phyloP scores from a whole-genome alignment of 2,888 invertebrate species.

The Troides helena region DNA sequence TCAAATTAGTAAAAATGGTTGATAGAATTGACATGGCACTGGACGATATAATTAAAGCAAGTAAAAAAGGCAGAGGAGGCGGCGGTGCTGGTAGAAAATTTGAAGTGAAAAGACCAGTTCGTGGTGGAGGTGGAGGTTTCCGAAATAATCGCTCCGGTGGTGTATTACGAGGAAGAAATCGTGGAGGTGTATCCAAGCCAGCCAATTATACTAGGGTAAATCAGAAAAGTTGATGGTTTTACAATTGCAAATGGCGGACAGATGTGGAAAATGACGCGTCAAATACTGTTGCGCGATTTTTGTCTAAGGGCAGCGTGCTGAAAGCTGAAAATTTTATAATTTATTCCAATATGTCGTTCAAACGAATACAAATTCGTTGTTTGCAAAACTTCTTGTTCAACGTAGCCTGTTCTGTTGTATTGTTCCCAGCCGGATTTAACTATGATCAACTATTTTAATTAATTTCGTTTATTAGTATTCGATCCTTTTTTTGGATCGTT shows the following conservation, averaged over 20 bases:
- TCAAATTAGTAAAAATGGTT: conserved; percentile 83
- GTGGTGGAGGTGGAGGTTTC: conserved; percentile 67
- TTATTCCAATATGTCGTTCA: conserved; percentile 1
- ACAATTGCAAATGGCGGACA: conserved; percentile 74
- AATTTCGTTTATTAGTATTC: conserved; percentile 21
- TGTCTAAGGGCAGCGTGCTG: conserved; percentile 9
- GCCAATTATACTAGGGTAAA: conserved; percentile 85
- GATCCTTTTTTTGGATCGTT: not conserved
- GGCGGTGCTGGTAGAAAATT: conserved; percentile 78
- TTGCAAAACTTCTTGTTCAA: conserved; percentile 9
- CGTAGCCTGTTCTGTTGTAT: conserved; percentile 11
- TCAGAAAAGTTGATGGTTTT: conserved; percentile 62
- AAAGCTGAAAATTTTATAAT: conserved; percentile 5
- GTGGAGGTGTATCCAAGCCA: conserved; percentile 84
- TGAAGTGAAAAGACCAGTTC: conserved; percentile 62
- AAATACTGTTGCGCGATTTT: conserved; percentile 33
- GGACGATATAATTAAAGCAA: conserved; percentile 97
- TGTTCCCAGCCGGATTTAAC: conserved; percentile 2
- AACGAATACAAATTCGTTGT: conserved; percentile 10
- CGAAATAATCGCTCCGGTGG: conserved; percentile 79
- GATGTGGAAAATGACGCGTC: conserved; percentile 67
- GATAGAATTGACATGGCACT: conserved; percentile 98
- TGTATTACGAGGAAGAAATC: conserved; percentile 85
- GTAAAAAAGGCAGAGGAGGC: conserved; percentile 84
- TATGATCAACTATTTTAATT: conserved; percentile 3